Conservation (phyloP, 2,797 vertebrate genomes). For the Rhynchonycteris naso region DNA sequence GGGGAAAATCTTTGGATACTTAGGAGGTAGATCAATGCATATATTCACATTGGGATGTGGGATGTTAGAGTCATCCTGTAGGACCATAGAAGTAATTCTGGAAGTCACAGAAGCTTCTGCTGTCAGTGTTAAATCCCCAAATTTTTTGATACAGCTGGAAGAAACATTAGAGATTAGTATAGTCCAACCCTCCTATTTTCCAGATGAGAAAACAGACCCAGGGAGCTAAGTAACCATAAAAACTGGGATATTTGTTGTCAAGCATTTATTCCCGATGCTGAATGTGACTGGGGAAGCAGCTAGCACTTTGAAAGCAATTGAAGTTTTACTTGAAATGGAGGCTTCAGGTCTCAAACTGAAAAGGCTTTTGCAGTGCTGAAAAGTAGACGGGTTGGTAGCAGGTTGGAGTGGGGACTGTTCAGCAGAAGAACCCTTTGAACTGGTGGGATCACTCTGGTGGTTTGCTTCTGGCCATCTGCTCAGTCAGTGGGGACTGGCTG, state of each 20-base stretch:
- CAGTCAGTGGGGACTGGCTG: neutral
- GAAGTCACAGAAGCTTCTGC: constrained; percentile 28
- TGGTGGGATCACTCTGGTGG: neutral
- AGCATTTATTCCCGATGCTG: neutral
- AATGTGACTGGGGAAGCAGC: neutral
- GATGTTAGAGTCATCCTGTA: constrained; percentile 14
- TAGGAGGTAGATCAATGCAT: neutral
- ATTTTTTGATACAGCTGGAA: constrained; percentile 56
- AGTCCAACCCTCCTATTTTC: constrained; percentile 24
- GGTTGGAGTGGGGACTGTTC: neutral
- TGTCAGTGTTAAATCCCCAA: constrained; percentile 21
- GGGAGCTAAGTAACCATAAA: constrained; percentile 31
- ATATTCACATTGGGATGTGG: neutral
- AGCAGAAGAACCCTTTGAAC: neutral
- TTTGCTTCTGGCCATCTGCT: neutral
- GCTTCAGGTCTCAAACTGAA: neutral
- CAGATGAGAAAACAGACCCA: constrained; percentile 47
- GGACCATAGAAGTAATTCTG: neutral
- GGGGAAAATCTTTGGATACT: neutral
- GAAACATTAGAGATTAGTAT: constrained; percentile 61
- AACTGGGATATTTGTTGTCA: neutral
- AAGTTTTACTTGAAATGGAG: neutral
- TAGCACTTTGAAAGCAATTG: neutral
- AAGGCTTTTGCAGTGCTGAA: neutral
- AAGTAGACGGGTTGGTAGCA: neutral